Conservation (phyloP, 2,888 invertebrate genomes). For the Sinhomidia bicolor region DNA sequence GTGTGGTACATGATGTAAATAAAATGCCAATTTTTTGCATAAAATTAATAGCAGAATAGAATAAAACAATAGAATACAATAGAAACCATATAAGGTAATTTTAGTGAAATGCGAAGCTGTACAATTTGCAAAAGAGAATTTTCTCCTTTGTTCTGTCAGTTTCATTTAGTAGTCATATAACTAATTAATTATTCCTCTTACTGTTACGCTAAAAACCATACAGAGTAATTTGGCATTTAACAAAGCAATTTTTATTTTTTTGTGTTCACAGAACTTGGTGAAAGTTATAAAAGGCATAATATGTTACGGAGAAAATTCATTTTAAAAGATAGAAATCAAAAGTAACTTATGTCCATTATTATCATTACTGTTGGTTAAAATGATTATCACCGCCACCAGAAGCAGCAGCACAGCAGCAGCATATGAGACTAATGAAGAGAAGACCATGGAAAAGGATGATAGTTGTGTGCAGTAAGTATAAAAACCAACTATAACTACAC, state of each 20-base stretch:
- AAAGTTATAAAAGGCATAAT: not conserved
- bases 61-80: not conserved
- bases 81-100: not conserved
- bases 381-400: not conserved
- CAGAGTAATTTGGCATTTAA: no score
- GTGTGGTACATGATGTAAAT: not conserved
- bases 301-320: not conserved
- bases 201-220: not conserved
- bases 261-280: not conserved
- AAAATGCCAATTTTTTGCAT: not conserved
- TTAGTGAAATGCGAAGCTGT: not conserved
- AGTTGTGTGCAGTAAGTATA: no score
- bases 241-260: no score
- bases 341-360: not conserved
- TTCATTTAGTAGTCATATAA: no score
- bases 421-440: conserved; percentile 1
- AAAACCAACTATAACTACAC: not conserved
- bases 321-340: not conserved
- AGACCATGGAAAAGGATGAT: not conserved
- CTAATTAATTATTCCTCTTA: not conserved
- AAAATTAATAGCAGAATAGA: not conserved
- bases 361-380: not conserved
- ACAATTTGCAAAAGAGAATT: not conserved
- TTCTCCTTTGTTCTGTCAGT: not conserved
- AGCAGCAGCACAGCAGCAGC: no score